A percentile compares a stretch with the other conserved stretches of the same genome.
phyloP scores from a whole-genome alignment of 2,113 vertebrate species.

The Festucalex cinctus region DNA sequence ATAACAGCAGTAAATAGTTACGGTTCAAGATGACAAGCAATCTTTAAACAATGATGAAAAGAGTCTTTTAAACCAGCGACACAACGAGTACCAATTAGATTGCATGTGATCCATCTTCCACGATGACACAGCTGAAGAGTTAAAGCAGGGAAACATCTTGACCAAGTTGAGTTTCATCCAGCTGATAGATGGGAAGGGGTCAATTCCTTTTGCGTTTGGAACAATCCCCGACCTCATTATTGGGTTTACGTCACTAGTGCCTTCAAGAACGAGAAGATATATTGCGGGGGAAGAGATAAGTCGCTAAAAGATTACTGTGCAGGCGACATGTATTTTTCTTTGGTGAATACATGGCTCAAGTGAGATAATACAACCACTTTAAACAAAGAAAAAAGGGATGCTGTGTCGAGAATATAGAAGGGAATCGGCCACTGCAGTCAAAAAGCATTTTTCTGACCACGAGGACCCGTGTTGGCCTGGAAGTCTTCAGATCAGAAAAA shows the following conservation, averaged over 20 bases:
- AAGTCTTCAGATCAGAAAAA: no score
- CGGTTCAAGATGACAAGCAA: conserved; percentile 46
- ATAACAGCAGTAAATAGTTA: conserved; percentile 28
- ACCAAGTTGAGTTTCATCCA: conserved; percentile 50
- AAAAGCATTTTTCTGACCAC: not conserved
- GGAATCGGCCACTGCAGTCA: not conserved
- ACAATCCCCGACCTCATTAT: conserved; percentile 22
- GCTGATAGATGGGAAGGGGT: conserved; percentile 32
- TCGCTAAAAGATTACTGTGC: conserved; percentile 6
- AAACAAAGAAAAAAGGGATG: not conserved
- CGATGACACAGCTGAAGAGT: conserved; percentile 26
- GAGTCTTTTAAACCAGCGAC: conserved; percentile 29
- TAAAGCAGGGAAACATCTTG: conserved; percentile 16
- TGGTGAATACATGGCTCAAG: not conserved
- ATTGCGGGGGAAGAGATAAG: conserved; percentile 8
- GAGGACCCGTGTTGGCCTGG: not conserved
- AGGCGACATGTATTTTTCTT: conserved; percentile 6
- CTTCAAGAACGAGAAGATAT: conserved; percentile 13
- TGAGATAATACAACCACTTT: not conserved
- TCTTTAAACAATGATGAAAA: conserved; percentile 41
- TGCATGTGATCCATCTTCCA: conserved; percentile 35
- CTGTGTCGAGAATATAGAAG: not conserved
- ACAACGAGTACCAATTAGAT: conserved; percentile 14
- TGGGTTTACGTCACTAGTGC: conserved; percentile 11
- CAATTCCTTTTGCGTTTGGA: not conserved